These are phyloP conservation scores for Thymelicus lineola DNA, from an alignment of 2,888 invertebrate species.

Conservation along the genomic window DNA sequence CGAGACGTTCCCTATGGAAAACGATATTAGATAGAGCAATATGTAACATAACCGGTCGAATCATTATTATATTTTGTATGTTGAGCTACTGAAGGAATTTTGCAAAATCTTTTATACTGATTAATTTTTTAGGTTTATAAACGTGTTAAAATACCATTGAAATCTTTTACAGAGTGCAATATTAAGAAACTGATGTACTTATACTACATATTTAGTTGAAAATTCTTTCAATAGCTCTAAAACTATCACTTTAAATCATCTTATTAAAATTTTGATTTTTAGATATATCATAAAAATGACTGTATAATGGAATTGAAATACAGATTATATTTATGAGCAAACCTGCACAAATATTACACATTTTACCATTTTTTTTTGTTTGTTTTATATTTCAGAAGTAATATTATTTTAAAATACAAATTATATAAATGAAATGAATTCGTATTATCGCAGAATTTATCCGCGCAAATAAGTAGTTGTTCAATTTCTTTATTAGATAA, in stretches of 20 bases:
- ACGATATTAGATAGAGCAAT: constrained; percentile 41
- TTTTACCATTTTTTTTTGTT: background rate
- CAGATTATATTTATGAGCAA: background rate
- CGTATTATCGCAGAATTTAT: no score
- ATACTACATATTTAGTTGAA: background rate
- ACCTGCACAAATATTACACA: background rate
- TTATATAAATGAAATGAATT: no score
- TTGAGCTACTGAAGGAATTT: background rate
- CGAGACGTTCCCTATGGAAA: constrained; percentile 17
- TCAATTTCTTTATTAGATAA: no score
- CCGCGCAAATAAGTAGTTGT: no score
- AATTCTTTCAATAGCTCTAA: constrained; percentile 1
- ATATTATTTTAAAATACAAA: no score
- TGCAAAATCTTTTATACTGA: background rate
- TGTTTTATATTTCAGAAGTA: no score
- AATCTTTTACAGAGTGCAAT: constrained; percentile 8
- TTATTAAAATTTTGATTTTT: background rate
- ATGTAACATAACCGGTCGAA: constrained; percentile 43
- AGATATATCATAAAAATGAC: background rate
- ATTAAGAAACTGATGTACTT: constrained; percentile 36
- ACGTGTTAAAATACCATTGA: constrained; percentile 58
- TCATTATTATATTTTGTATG: background rate
- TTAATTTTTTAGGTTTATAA: background rate
- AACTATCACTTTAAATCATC: background rate
- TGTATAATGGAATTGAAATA: constrained; percentile 1